Base-by-base conservation (phyloP, 2,888 invertebrate genomes). In the Oscheius onirici region DNA sequence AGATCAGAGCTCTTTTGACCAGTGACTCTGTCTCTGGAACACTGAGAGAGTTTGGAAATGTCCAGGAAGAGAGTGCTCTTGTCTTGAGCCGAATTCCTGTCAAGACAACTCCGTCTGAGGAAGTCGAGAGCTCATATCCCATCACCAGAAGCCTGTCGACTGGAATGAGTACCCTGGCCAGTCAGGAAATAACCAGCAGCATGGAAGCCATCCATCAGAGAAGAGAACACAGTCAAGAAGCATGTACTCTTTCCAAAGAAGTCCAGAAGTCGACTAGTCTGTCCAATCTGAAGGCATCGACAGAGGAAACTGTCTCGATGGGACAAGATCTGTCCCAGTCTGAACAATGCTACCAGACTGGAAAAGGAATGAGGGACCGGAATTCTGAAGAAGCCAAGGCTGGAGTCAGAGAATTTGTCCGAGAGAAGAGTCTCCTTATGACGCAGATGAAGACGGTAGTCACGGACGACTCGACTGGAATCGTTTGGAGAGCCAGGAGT, bases 401-500 rank as follows among this genome's bases (percentile, higher is more conserved):
- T 15, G 40, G 58, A n/a, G 15, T 58, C 17, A n/a, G 41, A 41
- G 58, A 58, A n/a, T 58, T 20, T 43, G 40, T 41, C 8, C 20
- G 41, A 13, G 58, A 58, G 43, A 58, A 24, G 22, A 58, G 58
- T 1, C 58, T 58, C 58, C 20, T 58, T n/a, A 58, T 58, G 58
- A 40, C 58, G 10, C 40, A 58, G 11, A 58, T 58, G 63, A 49
- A 63, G 46, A 63, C 63, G 15, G 28, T 63, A 6, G 63, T 49
- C 13, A 63, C 63, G 10, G 63, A 63, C 49, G 63, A 49, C 20
- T 10, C 46, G 2, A 49, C 63, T 15, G 28, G 26, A 3, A 34
- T 63, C 24, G 46, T 46, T 2, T 63, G 63, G 63, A 46, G 63
- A 49, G 63, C 46, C 8, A 20, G 34, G n/a, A 63, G 63, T n/a